Conservation (phyloP, 2,888 invertebrate species). For the Priapulus caudatus region DNA sequence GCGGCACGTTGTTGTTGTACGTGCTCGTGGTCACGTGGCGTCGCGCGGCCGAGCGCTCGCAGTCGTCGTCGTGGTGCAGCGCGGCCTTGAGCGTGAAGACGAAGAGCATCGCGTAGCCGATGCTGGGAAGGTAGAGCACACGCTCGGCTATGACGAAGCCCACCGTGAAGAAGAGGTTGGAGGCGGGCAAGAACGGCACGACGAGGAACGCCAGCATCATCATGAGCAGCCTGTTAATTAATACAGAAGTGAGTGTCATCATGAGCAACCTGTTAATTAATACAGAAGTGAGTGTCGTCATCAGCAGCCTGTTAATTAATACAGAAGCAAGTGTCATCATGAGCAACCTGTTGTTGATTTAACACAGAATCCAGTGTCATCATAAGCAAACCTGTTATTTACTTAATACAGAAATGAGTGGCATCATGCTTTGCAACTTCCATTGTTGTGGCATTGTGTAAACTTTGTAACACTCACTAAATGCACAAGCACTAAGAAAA, state of each 20-base stretch:
- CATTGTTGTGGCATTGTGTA: too few relatives aligned
- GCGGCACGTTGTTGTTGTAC: too few relatives aligned
- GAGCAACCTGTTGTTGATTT: constrained; percentile 25
- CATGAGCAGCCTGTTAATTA: constrained; percentile 27
- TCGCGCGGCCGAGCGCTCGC: not conserved
- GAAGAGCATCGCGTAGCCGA: constrained; percentile 62
- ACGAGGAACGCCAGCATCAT: constrained; percentile 51
- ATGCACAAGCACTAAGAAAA: too few relatives aligned
- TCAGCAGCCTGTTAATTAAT: constrained; percentile 27
- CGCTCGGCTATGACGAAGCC: constrained; percentile 84
- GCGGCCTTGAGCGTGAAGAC: constrained; percentile 45
- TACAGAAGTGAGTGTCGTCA: constrained; percentile 43
- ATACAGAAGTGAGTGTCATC: constrained; percentile 43
- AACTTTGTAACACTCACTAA: too few relatives aligned
- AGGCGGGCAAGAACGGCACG: constrained; percentile 69
- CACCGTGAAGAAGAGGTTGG: constrained; percentile 68
- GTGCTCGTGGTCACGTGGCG: too few relatives aligned
- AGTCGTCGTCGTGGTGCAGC: not conserved
- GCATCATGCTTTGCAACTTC: too few relatives aligned
- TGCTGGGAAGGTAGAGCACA: constrained; percentile 65
- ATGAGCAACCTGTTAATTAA: constrained; percentile 28
- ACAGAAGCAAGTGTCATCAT: constrained; percentile 43
- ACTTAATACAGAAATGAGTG: constrained; percentile 11
- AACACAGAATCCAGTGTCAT: not conserved
- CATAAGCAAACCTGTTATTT: too few relatives aligned